Evolutionary conservation across 2,113 vertebrate species (phyloP), one percentile per base, ranked within the genome.

Genomic region (Tachysurus fulvidraco): DNA sequence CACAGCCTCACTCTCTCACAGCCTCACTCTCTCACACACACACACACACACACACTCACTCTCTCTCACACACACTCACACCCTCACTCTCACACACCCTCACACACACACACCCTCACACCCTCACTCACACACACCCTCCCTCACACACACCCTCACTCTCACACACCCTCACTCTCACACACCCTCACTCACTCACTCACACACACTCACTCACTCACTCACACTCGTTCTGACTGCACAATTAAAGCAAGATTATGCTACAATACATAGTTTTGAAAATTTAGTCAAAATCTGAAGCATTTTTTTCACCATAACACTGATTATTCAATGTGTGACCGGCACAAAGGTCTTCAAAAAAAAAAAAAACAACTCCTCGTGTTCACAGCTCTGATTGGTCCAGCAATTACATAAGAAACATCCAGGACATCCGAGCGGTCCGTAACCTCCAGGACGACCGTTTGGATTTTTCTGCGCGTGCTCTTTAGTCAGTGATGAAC

Each of bases 341-440:
- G 59, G n/a, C 59, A 52, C 44, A 17, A 41, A 4, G 1, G 36
- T 76, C 57, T 60, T 41, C 3, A 69, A 36, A 69, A 52, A n/a
- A 8, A n/a, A n/a, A n/a, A n/a, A n/a, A n/a, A n/a, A n/a, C n/a
- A 30, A 17, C 60, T n/a, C 54, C n/a, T 55, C 1, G 8, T 25
- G 10, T 46, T 44, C 74, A 7, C 5, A 52, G 19, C 77, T 59
- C 16, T 36, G 57, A 85, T 52, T 85, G 83, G 71, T 85, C 73
- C 73, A 13, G 10, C 41, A 23, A 0, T 55, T 59, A 44, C 41
- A 57, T 54, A 77, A 36, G 10, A 80, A 41, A 30, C 7, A 12
- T 17, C 36, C 46, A 50, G 55, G n/a, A 7, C 16, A 0, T 36
- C 1, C 21, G 9, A 23, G 41, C 7, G 1, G 5, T 59, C 54